Evolutionary conservation across 2,888 invertebrate species (phyloP).

Genomic region (Caenorhabditis uteleia): DNA sequence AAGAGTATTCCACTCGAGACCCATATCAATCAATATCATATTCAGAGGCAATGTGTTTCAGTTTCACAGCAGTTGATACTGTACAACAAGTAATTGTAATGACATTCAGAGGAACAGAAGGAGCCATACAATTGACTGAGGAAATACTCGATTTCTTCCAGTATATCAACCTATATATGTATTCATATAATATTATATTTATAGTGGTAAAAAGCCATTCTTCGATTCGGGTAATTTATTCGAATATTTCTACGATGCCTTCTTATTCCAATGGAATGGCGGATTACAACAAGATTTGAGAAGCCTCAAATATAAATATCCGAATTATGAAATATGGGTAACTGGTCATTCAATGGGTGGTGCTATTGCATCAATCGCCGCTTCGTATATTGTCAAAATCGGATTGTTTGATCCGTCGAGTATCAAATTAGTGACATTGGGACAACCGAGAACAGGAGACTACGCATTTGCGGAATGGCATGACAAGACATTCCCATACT

Average conservation of each 20-base stretch:
- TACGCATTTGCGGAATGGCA: constrained; percentile 40
- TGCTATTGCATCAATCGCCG: constrained; percentile 51
- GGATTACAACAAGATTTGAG: constrained; percentile 35
- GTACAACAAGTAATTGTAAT: constrained; percentile 37
- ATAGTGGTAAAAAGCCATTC: constrained; percentile 22
- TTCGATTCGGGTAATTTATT: constrained; percentile 39
- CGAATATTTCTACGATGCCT: constrained; percentile 49
- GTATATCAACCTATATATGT: too few species aligned
- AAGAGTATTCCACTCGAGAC: too few species aligned
- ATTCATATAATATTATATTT: too few species aligned
- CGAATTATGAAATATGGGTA: constrained; percentile 41
- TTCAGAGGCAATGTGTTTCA: constrained; percentile 32
- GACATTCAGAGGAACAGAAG: constrained; percentile 46
- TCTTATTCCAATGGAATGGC: constrained; percentile 35
- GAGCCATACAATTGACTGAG: constrained; percentile 31
- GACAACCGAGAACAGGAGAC: constrained; percentile 54
- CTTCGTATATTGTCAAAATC: constrained; percentile 35
- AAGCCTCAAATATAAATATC: constrained; percentile 26
- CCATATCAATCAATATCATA: too few species aligned
- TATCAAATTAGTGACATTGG: constrained; percentile 50
- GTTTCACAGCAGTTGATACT: constrained; percentile 30
- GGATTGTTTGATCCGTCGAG: constrained; percentile 20
- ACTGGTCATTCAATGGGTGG: constrained; percentile 49
- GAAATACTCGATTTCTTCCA: constrained; percentile 34
- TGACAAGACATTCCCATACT: constrained; percentile 40